Conservation (phyloP, 2,888 invertebrate species). For the Trichopoda pennipes region DNA sequence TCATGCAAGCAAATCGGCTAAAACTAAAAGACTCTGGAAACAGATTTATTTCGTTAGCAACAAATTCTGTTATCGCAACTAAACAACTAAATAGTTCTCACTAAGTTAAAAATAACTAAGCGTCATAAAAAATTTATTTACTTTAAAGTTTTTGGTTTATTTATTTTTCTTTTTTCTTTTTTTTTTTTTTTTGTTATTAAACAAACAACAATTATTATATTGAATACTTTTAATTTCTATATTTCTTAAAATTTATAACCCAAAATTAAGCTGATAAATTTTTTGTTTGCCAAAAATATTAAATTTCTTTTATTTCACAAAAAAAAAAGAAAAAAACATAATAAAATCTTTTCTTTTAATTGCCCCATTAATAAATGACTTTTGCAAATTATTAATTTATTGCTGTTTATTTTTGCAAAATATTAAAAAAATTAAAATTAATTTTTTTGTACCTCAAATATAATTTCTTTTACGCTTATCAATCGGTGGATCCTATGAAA, state of each 20-base stretch:
- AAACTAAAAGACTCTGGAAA: too few relatives aligned
- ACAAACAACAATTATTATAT: not conserved
- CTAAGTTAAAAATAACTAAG: not conserved
- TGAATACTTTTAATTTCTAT: not conserved
- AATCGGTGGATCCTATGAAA: slow-evolving; percentile 11
- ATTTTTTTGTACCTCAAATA: not conserved
- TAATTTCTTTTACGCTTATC: slow-evolving; percentile 26
- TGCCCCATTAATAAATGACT: slow-evolving; percentile 2
- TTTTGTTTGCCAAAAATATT: slow-evolving; percentile 1
- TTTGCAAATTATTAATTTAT: not conserved
- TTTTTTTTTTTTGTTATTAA: not conserved
- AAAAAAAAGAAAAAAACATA: not conserved
- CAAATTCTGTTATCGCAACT: not conserved
- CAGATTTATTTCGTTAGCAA: not conserved
- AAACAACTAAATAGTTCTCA: not conserved
- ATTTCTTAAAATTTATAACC: not conserved
- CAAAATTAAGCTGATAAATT: slow-evolving; percentile 2
- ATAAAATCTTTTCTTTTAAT: not conserved
- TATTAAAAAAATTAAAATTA: not conserved
- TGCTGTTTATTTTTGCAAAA: not conserved
- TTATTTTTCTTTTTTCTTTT: too few relatives aligned
- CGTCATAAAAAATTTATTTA: slow-evolving; percentile 1
- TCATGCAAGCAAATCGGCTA: too few relatives aligned
- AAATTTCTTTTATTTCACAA: not conserved
- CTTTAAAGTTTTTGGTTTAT: slow-evolving; percentile 8